Evolutionary conservation across 2,888 invertebrate species (phyloP), one percentile per base, ranked within the genome.

Genomic region (Epinotia nisella): DNA sequence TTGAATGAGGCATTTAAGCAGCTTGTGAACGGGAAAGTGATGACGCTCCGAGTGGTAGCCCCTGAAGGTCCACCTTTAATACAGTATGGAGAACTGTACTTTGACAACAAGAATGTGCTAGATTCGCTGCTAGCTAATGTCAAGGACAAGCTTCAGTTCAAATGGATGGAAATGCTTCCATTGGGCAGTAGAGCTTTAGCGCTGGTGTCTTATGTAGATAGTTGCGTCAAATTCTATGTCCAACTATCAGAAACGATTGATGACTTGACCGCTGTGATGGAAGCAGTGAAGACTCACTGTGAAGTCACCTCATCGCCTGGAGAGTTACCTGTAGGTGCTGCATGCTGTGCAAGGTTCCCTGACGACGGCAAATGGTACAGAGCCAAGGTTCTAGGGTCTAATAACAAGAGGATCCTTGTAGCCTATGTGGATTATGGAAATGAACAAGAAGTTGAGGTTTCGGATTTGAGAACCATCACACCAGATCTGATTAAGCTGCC

Each of bases 341-440:
- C 96, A 0, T 97, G 97, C 81, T 96, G 96, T 77, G 98, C 98
- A 0, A 95, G 96, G 74, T 99, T 97, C 84, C 95, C 95, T 61
- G 95, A 92, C 64, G 98, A 98, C 87, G 94, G 95, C 41, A 96
- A 96, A 82, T 99, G 99, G 98, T 99, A 99, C 87, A 94, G 99
- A 77, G 99, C 98, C 0, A 95, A 95, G 83, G 95, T 99, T 10
- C 93, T 96, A 75, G 95, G 95, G 55, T 89, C 95, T 4, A 94
- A 94, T 45, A 93, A 92, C 1, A 93, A 93, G 5, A 95, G 95
- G 75, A 94, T 96, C 0, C 90, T 95, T 70, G 96, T 99, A 1
- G 94, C 96, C 2, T 99, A 98, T 90, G 96, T 99, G 17, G 99
- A 99, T 91, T 99, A 97, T 91, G 99, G 99, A 7, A 99, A 99